phyloP scores from a whole-genome alignment of 2,797 vertebrate species.

The Labroides dimidiatus region DNA sequence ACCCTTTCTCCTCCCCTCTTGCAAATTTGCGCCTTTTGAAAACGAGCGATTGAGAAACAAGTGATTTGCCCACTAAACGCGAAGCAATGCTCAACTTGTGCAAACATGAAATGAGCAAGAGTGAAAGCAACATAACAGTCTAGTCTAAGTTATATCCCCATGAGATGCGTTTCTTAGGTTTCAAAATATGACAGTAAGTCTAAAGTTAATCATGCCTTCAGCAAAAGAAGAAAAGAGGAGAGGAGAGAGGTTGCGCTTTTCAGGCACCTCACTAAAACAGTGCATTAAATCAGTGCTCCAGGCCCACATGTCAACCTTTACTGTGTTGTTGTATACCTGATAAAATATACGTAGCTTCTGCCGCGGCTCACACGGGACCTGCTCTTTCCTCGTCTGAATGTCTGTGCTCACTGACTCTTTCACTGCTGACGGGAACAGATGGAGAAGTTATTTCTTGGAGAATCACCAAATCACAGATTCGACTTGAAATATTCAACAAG shows the following conservation, averaged over 20 bases:
- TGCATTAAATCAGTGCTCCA: constrained; percentile 13
- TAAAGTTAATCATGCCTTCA: not conserved
- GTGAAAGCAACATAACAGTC: too few relatives aligned
- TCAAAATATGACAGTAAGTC: constrained; percentile 23
- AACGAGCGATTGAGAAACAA: too few relatives aligned
- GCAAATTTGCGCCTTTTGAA: too few relatives aligned
- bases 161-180: not conserved
- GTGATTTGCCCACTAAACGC: too few relatives aligned
- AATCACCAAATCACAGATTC: constrained; percentile 31
- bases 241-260: not conserved
- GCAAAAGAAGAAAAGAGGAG: not conserved
- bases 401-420: constrained; percentile 93
- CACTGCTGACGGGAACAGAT: constrained; percentile 84
- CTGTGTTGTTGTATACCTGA: constrained; percentile 86
- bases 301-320: constrained; percentile 19
- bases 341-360: constrained; percentile 99
- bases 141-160: too few relatives aligned
- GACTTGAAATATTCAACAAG: constrained; percentile 19
- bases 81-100: too few relatives aligned
- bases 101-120: too few relatives aligned
- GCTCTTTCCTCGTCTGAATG: constrained; percentile 93
- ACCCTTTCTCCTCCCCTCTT: too few relatives aligned
- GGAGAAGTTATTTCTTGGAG: constrained; percentile 38
- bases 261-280: constrained; percentile 19
- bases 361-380: constrained; percentile 90